phyloP scores from a whole-genome alignment of 2,113 vertebrate genomes.

The Lophura nycthemera region DNA sequence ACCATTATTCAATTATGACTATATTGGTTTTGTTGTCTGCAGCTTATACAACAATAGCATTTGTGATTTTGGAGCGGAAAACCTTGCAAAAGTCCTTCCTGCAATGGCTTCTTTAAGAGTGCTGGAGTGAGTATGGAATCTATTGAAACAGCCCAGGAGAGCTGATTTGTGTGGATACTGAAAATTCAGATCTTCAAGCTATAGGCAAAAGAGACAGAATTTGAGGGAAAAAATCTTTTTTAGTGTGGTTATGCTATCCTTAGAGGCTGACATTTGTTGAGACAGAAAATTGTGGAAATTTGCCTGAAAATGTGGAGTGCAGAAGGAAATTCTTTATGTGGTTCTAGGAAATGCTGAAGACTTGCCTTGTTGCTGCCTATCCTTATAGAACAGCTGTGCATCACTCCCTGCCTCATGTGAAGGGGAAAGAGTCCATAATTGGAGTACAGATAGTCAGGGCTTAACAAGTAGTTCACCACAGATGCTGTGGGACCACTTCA shows the following conservation, averaged over 20 bases:
- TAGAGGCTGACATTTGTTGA: not conserved
- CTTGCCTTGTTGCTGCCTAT: not conserved
- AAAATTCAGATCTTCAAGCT: not conserved
- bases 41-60: constrained; percentile 93
- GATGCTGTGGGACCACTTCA: not conserved
- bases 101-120: constrained; percentile 85
- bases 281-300: not conserved
- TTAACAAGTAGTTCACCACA: not conserved
- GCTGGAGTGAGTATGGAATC: constrained; percentile 87
- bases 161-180: not conserved
- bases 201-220: not conserved
- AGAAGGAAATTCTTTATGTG: not conserved
- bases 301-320: not conserved
- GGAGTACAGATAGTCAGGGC: not conserved
- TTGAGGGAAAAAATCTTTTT: not conserved
- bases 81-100: constrained; percentile 86
- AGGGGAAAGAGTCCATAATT: not conserved
- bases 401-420: not conserved
- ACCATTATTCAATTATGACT: not conserved
- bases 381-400: not conserved
- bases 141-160: not conserved
- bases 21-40: constrained; percentile 15
- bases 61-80: constrained; percentile 87
- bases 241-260: no score
- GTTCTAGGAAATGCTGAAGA: no score